phyloP scores from a whole-genome alignment of 2,113 vertebrate genomes.

The Catharus bicknelli region DNA sequence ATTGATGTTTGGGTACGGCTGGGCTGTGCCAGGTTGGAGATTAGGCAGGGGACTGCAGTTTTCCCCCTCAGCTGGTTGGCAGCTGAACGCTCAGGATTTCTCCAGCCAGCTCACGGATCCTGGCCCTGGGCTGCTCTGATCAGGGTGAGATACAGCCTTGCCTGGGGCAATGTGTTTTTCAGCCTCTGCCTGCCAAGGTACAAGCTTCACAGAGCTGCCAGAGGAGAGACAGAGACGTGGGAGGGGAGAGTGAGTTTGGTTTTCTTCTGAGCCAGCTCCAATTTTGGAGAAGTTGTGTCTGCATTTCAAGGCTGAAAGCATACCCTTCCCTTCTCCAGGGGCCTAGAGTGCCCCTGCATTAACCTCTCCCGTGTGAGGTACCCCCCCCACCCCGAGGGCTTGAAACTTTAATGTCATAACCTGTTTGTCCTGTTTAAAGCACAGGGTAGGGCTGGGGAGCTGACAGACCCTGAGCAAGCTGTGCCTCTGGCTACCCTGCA shows the following conservation, averaged over 20 bases:
- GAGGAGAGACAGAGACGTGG: background rate
- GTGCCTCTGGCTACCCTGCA: background rate
- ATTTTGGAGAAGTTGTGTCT: background rate
- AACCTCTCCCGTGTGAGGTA: conserved; percentile 14
- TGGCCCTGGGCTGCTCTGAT: background rate
- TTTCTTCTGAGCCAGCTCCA: background rate
- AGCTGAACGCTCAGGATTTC: background rate
- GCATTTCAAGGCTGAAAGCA: conserved; percentile 18
- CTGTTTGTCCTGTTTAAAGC: conserved; percentile 67
- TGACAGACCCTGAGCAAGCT: conserved; percentile 40
- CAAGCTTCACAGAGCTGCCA: background rate
- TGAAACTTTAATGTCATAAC: conserved; percentile 59
- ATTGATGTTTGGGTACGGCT: background rate
- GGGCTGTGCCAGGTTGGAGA: background rate
- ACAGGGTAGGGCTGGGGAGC: conserved; percentile 37
- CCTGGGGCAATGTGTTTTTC: background rate
- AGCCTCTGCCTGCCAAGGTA: background rate
- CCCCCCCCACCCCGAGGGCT: background rate
- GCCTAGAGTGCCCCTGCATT: conserved; percentile 35
- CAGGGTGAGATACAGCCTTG: background rate
- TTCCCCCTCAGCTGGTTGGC: background rate
- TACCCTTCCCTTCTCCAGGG: conserved; percentile 8
- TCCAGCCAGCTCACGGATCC: background rate
- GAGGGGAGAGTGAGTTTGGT: background rate
- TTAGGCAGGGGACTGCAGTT: accelerated